These are phyloP conservation scores for Pachymerium ferrugineum DNA, from an alignment of 2,888 invertebrate species.

Conservation along the genomic window DNA sequence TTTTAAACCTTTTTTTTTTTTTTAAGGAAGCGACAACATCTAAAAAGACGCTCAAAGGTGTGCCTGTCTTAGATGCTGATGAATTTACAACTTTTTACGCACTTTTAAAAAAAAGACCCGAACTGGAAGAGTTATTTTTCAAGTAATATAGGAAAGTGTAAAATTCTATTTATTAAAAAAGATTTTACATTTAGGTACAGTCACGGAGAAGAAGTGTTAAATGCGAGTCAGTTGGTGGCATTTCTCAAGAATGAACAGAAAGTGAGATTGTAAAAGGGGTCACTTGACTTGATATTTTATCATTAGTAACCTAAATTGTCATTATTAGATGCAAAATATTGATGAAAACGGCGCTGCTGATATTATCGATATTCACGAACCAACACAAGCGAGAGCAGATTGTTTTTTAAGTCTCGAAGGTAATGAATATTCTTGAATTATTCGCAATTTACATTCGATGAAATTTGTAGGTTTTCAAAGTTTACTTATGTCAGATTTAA, in stretches of 20 bases:
- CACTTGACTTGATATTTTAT: background rate
- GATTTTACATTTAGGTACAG: background rate
- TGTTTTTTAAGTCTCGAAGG: slow-evolving; percentile 40
- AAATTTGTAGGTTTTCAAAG: slow-evolving; percentile 48
- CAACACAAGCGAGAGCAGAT: slow-evolving; percentile 41
- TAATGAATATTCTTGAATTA: slow-evolving; percentile 30
- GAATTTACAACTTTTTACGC: slow-evolving; percentile 56
- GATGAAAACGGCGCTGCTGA: slow-evolving; percentile 41
- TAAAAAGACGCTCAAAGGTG: slow-evolving; percentile 42
- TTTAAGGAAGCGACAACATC: slow-evolving; percentile 44
- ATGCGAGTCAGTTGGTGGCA: background rate
- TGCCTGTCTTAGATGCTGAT: slow-evolving; percentile 51
- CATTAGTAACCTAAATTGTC: background rate
- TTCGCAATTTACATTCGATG: too few species aligned
- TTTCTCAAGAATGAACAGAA: slow-evolving; percentile 25
- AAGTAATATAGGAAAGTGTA: background rate
- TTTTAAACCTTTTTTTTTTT: slow-evolving; percentile 1
- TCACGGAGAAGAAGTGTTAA: background rate
- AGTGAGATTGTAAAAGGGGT: background rate
- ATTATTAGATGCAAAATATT: slow-evolving; percentile 34
- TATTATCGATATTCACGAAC: slow-evolving; percentile 46
- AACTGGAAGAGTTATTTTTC: slow-evolving; percentile 49
- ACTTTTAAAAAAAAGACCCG: slow-evolving; percentile 52
- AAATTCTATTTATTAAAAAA: background rate
- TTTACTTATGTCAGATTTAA: slow-evolving; percentile 50